A percentile compares a stretch with the other conserved stretches of the same genome.
Conservation (phyloP, 2,797 vertebrate genomes). For the Myotis vivesi region DNA sequence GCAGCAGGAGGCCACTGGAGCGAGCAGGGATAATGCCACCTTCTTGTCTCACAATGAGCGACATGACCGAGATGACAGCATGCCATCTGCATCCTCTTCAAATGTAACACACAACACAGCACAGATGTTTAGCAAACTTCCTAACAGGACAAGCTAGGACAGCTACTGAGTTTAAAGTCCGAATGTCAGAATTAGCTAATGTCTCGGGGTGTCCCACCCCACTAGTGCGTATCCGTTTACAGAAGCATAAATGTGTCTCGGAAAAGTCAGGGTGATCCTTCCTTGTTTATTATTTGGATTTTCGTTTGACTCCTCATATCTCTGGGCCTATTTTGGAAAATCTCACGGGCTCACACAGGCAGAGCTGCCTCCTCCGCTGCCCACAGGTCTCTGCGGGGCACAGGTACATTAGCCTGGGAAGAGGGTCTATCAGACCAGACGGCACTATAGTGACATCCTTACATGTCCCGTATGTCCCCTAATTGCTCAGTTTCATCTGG, state of each 20-base stretch:
- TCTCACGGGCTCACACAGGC: not conserved
- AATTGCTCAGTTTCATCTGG: not conserved
- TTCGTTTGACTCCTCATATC: not conserved
- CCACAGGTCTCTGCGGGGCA: not conserved
- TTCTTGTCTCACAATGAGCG: not conserved
- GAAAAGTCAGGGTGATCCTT: not conserved
- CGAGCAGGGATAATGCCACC: accelerated
- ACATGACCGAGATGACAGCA: not conserved
- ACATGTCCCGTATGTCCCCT: not conserved
- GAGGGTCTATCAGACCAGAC: not conserved
- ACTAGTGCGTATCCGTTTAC: not conserved
- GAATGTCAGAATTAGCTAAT: conserved; percentile 4
- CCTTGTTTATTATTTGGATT: not conserved
- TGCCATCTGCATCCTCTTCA: not conserved
- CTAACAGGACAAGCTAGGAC: not conserved
- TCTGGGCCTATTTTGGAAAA: conserved; percentile 14
- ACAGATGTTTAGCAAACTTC: not conserved
- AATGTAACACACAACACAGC: not conserved
- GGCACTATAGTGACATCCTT: not conserved
- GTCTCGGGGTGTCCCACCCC: not conserved
- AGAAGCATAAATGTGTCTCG: conserved; percentile 11
- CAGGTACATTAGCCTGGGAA: not conserved
- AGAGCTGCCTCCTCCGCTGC: accelerated
- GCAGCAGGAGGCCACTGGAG: not conserved
- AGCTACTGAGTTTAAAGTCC: conserved; percentile 32